Percentiles rank a stretch among this genome's conserved stretches.
phyloP scores from a whole-genome alignment of 2,888 invertebrate genomes.

The Acanthosepion esculentum region DNA sequence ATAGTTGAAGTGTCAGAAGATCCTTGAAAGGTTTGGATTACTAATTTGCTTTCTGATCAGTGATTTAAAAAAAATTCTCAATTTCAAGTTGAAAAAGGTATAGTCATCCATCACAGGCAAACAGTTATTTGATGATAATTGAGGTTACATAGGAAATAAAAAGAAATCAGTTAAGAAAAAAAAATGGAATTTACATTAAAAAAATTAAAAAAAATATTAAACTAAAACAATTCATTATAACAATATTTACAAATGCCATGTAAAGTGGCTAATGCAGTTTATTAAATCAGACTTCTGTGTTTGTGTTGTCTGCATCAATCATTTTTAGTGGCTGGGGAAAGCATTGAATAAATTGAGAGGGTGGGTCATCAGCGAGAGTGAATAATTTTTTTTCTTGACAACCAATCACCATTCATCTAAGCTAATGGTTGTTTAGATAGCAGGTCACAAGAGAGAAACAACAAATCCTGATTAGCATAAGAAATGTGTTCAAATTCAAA shows the following conservation, averaged over 20 bases:
- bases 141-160: not conserved
- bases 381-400: not conserved
- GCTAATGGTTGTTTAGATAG: not conserved
- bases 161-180: not conserved
- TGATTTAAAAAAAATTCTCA: too few species aligned
- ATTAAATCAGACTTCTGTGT: not conserved
- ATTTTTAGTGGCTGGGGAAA: not conserved
- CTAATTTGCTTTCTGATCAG: too few species aligned
- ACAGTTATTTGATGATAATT: not conserved
- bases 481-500: not conserved
- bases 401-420: slow-evolving; percentile 21
- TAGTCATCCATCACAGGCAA: not conserved
- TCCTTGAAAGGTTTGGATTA: too few species aligned
- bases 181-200: not conserved
- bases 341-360: not conserved
- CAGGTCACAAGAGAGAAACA: not conserved
- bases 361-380: too few species aligned
- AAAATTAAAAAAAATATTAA: not conserved
- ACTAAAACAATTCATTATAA: not conserved
- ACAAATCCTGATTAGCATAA: not conserved
- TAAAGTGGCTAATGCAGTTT: not conserved
- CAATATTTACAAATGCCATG: slow-evolving; percentile 33
- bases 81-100: too few species aligned
- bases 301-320: slow-evolving; percentile 33
- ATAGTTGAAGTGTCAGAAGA: too few species aligned